Percentiles rank a stretch among this genome's conserved stretches.
Evolutionary conservation across 2,113 vertebrate species (phyloP).

Genomic region (Microtus pennsylvanicus): DNA sequence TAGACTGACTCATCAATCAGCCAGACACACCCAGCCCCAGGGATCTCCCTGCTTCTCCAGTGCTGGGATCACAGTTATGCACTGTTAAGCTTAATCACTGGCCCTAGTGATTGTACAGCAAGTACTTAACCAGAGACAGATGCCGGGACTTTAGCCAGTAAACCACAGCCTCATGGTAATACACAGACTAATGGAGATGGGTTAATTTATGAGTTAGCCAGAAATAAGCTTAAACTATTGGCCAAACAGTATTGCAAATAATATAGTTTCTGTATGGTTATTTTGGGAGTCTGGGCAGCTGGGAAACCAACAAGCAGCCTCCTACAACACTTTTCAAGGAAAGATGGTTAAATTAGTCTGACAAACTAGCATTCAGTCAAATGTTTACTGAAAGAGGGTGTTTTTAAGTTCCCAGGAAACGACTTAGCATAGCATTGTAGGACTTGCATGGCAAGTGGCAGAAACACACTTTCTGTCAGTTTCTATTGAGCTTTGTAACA

Average conservation of each 20-base stretch:
- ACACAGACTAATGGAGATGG: too few relatives aligned
- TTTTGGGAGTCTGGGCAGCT: too few relatives aligned
- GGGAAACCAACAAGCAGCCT: too few relatives aligned
- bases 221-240: too few relatives aligned
- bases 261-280: too few relatives aligned
- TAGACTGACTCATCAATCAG: too few relatives aligned
- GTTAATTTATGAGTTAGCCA: too few relatives aligned
- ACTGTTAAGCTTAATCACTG: too few relatives aligned
- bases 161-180: too few relatives aligned
- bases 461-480: neutral
- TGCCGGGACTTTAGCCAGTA: too few relatives aligned
- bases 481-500: constrained; percentile 47
- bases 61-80: neutral
- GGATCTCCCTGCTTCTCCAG: neutral
- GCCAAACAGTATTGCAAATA: too few relatives aligned
- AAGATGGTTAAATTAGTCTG: constrained; percentile 42
- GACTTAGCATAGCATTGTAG: neutral
- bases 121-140: neutral
- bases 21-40: neutral
- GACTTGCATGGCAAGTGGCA: neutral
- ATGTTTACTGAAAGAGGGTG: constrained; percentile 25
- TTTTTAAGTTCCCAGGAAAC: neutral
- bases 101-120: too few relatives aligned
- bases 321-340: constrained; percentile 38
- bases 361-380: constrained; percentile 27